Evolutionary conservation across 2,113 vertebrate genomes (phyloP), one percentile per base, ranked within the genome.

Genomic region (Tursiops truncatus): DNA sequence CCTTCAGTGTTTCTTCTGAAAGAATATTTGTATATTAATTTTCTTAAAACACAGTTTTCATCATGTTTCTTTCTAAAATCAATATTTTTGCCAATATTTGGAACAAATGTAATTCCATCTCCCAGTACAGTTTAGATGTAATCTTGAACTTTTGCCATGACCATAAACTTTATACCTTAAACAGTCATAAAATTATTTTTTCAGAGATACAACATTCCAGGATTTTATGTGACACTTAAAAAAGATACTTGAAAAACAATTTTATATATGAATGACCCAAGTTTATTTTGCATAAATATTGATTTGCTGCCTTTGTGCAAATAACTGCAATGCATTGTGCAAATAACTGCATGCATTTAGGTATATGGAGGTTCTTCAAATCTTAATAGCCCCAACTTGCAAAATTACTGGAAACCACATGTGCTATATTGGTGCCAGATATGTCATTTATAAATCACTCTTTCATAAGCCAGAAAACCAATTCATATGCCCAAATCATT

Each of bases 401-500:
- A 85, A 95, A 91, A 96, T 84, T 97, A 73, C 90, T 79, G 50
- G 96, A 84, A 92, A 13, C 94, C 68, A 83, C 83, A 0, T 96
- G 94, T 95, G 90, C 88, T 50, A 0, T n/a, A 76, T 91, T 56
- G 92, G 96, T 83, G 82, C 86, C 89, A 62, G 98, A 95, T 77
- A 91, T 1, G 4, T 95, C 95, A 97, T 95, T 53, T 94, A 89
- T 33, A 96, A 93, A 94, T 97, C 60, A 97, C 90, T 62, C 91
- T 96, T 98, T 97, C 95, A 89, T 89, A 95, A 96, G 95, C 89
- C 63, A 97, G 94, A 17, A 94, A 80, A 23, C 28, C 28, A 74
- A 47, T 97, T 98, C 50, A 87, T 96, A 92, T 97, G 95, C 96
- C 96, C 96, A 97, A 87, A 82, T 96, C 85, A 93, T 96, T 97